Conservation (phyloP, 2,797 vertebrate genomes). For the Mustela erminea region DNA sequence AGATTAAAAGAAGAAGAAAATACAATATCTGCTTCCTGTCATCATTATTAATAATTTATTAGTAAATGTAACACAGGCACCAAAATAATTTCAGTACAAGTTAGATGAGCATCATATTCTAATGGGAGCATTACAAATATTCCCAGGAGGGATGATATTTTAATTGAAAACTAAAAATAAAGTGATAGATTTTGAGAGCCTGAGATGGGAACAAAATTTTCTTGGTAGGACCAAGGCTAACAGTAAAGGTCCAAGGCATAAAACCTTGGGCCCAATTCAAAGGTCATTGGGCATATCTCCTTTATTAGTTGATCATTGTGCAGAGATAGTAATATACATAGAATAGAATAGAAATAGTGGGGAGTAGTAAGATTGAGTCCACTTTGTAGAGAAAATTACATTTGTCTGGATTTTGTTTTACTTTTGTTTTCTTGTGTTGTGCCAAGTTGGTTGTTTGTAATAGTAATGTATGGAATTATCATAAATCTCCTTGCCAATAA, state of each 20-base stretch:
- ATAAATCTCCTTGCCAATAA: background rate
- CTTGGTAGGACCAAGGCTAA: background rate
- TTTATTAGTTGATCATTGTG: no score
- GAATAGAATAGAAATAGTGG: background rate
- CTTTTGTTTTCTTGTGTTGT: background rate
- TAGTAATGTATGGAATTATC: background rate
- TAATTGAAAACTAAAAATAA: background rate
- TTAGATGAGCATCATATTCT: background rate
- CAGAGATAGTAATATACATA: background rate
- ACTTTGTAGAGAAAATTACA: background rate
- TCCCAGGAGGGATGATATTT: background rate
- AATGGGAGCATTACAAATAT: background rate
- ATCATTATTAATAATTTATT: background rate
- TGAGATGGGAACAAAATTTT: background rate
- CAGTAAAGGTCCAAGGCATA: background rate
- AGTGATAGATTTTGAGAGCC: background rate
- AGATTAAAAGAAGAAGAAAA: background rate
- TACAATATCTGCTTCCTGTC: rapidly evolving
- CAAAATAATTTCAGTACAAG: background rate
- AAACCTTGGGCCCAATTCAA: background rate
- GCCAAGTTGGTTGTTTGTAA: background rate
- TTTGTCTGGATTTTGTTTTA: background rate
- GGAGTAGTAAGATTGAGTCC: background rate
- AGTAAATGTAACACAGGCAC: background rate
- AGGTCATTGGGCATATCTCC: background rate